These are phyloP conservation scores for Ptychochromis oligacanthus DNA, from an alignment of 2,113 vertebrate species.

Conservation along the genomic window DNA sequence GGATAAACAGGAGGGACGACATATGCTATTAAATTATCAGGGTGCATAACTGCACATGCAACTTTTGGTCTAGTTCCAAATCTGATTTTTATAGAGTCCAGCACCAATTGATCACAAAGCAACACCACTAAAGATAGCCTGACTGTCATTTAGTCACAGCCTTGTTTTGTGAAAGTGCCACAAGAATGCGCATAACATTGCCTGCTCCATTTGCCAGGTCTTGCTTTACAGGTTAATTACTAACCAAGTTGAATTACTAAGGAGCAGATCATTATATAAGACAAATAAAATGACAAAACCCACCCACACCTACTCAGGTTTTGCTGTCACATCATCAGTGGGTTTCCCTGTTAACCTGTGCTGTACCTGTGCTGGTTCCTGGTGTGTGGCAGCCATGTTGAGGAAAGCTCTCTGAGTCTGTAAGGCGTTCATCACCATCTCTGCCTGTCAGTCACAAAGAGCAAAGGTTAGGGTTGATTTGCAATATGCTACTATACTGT, in stretches of 20 bases:
- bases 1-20: neutral
- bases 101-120: neutral
- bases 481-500: neutral
- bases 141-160: no score
- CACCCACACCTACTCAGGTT: neutral
- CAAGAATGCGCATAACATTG: neutral
- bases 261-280: neutral
- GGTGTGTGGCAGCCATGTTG: constrained; percentile 87
- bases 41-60: neutral
- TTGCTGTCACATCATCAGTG: neutral
- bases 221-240: neutral
- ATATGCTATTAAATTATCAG: constrained; percentile 1
- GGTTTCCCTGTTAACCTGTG: neutral
- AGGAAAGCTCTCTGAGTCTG: constrained; percentile 89
- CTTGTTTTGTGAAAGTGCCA: neutral
- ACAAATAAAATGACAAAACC: neutral
- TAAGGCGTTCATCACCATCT: constrained; percentile 91
- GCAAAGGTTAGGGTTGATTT: constrained; percentile 14
- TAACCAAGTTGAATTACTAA: no score
- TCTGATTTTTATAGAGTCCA: neutral
- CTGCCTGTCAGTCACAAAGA: constrained; percentile 82
- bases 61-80: neutral
- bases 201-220: neutral
- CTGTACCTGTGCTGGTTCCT: constrained; percentile 90
- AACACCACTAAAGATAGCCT: neutral